These are phyloP conservation scores for Gnatocerus cornutus DNA, from an alignment of 2,888 invertebrate genomes.

Conservation along the genomic window DNA sequence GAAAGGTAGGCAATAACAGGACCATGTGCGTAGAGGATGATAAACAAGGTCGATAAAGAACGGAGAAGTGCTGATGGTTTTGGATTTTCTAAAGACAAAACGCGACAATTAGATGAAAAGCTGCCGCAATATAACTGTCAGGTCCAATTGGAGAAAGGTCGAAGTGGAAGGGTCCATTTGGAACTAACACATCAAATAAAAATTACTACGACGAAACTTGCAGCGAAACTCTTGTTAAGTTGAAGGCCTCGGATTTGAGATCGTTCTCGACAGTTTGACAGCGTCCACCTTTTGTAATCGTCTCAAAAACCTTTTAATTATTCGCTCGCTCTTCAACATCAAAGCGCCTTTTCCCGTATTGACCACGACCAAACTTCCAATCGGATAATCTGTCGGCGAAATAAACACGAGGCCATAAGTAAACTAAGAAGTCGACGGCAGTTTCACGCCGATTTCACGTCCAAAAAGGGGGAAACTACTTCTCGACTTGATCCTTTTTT, in stretches of 20 bases:
- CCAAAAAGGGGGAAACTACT: too few relatives aligned
- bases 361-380: slow-evolving; percentile 13
- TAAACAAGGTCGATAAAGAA: slow-evolving; percentile 54
- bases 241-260: too few relatives aligned
- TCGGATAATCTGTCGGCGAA: slow-evolving; percentile 21
- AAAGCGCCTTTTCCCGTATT: slow-evolving; percentile 13
- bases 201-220: background rate
- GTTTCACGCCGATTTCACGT: too few relatives aligned
- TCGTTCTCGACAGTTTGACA: too few relatives aligned
- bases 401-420: slow-evolving; percentile 18
- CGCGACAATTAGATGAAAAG: slow-evolving; percentile 13
- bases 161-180: background rate
- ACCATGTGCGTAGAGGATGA: slow-evolving; percentile 54
- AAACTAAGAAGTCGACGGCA: slow-evolving; percentile 10
- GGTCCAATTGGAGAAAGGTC: slow-evolving; percentile 14
- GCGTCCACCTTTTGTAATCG: background rate
- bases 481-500: background rate
- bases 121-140: slow-evolving; percentile 30
- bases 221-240: background rate
- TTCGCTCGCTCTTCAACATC: slow-evolving; percentile 1
- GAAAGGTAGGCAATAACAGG: slow-evolving; percentile 64
- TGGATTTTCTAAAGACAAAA: background rate
- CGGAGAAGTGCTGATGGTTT: background rate
- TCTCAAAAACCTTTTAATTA: slow-evolving; percentile 14
- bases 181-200: background rate